A percentile compares a stretch with the other conserved stretches of the same genome.
Conservation (phyloP, 2,113 vertebrate species). For the Gavialis gangeticus region DNA sequence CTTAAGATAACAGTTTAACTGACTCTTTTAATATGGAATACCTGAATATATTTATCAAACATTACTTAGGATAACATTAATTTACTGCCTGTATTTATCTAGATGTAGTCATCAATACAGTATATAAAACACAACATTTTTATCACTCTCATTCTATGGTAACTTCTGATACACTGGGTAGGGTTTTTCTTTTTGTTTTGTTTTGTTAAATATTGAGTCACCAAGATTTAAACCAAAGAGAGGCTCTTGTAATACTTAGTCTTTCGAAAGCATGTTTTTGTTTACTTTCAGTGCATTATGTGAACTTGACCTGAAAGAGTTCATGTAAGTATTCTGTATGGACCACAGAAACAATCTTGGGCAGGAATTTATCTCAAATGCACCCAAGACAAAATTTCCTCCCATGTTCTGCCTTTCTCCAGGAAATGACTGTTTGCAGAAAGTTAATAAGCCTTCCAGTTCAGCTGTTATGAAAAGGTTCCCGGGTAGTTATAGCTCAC, state of each 20-base stretch:
- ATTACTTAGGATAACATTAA: background rate
- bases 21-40: background rate
- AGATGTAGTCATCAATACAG: background rate
- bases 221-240: background rate
- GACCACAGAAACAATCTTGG: background rate
- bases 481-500: background rate
- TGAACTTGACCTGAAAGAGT: background rate
- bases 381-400: background rate
- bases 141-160: background rate
- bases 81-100: background rate
- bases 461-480: background rate
- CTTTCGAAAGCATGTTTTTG: background rate
- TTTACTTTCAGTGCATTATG: too few species aligned
- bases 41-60: background rate
- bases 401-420: background rate
- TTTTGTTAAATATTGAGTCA: background rate
- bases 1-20: fast-evolving
- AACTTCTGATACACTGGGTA: background rate
- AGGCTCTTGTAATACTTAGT: background rate
- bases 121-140: background rate
- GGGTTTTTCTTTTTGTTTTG: background rate
- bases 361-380: background rate
- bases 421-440: background rate
- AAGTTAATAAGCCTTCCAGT: background rate
- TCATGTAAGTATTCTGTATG: background rate